Evolutionary conservation across 2,888 invertebrate genomes (phyloP).

Genomic region (Dryococelus australis): DNA sequence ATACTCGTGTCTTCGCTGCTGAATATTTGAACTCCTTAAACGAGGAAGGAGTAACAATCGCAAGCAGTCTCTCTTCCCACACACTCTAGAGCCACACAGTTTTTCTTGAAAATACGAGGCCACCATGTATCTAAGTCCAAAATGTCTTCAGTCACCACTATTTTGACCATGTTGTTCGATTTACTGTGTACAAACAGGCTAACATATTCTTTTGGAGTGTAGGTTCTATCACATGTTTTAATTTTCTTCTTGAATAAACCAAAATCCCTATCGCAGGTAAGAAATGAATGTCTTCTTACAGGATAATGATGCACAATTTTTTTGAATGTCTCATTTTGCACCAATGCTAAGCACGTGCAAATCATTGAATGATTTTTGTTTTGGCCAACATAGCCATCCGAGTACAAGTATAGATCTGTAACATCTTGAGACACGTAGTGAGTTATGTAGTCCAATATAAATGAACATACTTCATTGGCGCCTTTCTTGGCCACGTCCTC

Average conservation of each 20-base stretch:
- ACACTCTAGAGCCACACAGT: constrained; percentile 12
- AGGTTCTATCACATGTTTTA: background rate
- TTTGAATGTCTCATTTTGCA: constrained; percentile 11
- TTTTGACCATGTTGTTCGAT: background rate
- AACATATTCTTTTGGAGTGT: constrained; percentile 6
- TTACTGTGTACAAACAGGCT: constrained; percentile 7
- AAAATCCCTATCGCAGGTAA: background rate
- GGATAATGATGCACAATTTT: constrained; percentile 6
- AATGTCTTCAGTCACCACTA: background rate
- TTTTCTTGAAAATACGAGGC: constrained; percentile 18
- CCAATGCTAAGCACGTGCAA: background rate
- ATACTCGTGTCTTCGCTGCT: constrained; percentile 9
- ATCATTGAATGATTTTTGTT: constrained; percentile 27
- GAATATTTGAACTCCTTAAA: background rate
- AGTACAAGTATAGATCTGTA: constrained; percentile 12
- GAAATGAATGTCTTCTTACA: constrained; percentile 18
- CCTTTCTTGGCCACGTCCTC: constrained; percentile 25
- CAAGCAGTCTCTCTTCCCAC: constrained; percentile 11
- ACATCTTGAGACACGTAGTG: background rate
- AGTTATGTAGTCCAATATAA: constrained; percentile 17
- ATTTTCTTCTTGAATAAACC: background rate
- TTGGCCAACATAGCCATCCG: background rate
- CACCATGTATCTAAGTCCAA: background rate
- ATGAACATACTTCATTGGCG: constrained; percentile 16
- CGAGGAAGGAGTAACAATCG: background rate